phyloP scores from a whole-genome alignment of 2,888 invertebrate genomes.

The Crioceris asparagi region DNA sequence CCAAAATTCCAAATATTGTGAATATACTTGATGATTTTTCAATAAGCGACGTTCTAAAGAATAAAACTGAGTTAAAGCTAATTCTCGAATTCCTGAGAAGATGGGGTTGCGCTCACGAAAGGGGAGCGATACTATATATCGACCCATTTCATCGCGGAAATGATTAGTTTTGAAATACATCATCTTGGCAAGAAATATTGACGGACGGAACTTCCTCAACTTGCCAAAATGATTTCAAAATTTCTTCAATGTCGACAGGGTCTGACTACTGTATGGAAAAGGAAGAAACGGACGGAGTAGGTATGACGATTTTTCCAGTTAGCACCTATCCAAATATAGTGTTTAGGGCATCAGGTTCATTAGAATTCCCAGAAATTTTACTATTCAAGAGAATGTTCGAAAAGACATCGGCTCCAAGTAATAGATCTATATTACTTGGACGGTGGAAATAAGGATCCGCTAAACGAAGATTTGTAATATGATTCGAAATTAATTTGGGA shows the following conservation, averaged over 20 bases:
- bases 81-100: not conserved
- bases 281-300: too few relatives aligned
- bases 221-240: constrained; percentile 2
- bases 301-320: constrained; percentile 1
- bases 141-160: not conserved
- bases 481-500: too few relatives aligned
- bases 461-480: constrained; percentile 4
- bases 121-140: constrained; percentile 7
- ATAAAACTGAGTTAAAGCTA: not conserved
- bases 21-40: not conserved
- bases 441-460: constrained; percentile 8
- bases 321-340: constrained; percentile 7
- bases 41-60: not conserved
- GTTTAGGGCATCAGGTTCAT: constrained; percentile 5
- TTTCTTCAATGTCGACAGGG: too few relatives aligned
- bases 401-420: constrained; percentile 7
- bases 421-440: constrained; percentile 4
- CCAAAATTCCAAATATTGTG: constrained; percentile 5
- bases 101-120: not conserved
- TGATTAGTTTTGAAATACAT: constrained; percentile 7
- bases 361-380: not conserved
- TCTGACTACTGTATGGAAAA: too few relatives aligned
- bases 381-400: constrained; percentile 5
- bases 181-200: constrained; percentile 5
- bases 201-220: constrained; percentile 4